A percentile compares a stretch with the other conserved stretches of the same genome.
Evolutionary conservation across 2,888 invertebrate species (phyloP).

Genomic region (Tenthredo mesomela): DNA sequence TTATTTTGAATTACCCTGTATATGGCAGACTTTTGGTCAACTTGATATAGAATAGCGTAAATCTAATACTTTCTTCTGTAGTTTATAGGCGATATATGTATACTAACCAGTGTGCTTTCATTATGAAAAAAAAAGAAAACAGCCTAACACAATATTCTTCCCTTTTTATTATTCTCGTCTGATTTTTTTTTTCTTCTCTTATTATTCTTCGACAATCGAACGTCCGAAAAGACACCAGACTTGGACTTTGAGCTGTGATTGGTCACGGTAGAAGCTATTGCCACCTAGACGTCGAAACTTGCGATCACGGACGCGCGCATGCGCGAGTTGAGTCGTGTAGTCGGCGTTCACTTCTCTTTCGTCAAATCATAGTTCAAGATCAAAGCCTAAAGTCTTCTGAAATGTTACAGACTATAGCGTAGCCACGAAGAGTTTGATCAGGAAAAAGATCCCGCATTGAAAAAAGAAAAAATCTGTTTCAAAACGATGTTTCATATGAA

Average conservation of each 20-base stretch:
- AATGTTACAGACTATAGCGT: neutral
- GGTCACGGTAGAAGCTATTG: neutral
- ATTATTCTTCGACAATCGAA: neutral
- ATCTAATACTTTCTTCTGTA: constrained; percentile 51
- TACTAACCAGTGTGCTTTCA: constrained; percentile 48
- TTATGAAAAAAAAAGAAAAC: neutral
- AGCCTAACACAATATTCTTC: neutral
- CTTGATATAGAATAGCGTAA: constrained; percentile 51
- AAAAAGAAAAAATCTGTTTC: too few relatives aligned
- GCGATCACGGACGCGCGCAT: neutral
- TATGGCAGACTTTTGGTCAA: constrained; percentile 44
- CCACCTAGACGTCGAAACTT: neutral
- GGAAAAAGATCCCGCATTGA: neutral
- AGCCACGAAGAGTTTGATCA: neutral
- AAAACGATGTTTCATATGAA: constrained; percentile 21
- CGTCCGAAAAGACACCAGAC: neutral
- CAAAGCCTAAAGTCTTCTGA: neutral
- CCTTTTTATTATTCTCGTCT: neutral
- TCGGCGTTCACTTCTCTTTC: constrained; percentile 10
- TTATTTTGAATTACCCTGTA: too few relatives aligned
- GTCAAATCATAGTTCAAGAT: neutral
- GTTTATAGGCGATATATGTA: constrained; percentile 49
- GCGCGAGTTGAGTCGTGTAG: neutral
- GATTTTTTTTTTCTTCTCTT: neutral
- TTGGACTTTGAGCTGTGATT: neutral